Evolutionary conservation across 2,888 invertebrate genomes (phyloP).

Genomic region (Heliconius erato): DNA sequence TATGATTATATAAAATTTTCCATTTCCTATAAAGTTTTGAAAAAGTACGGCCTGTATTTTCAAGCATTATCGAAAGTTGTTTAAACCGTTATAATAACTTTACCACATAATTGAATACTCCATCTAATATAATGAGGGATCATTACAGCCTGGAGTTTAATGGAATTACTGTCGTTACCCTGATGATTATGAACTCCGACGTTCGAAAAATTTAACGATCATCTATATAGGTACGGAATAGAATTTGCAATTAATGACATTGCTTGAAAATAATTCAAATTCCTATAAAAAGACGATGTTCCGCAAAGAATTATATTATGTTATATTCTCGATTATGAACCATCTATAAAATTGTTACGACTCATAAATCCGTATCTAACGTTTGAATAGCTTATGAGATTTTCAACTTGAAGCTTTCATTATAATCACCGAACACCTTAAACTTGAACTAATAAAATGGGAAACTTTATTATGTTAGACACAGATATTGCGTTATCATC

Average conservation of each 20-base stretch:
- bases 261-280: conserved; percentile 21
- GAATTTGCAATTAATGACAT: conserved; percentile 41
- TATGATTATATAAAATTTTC: no score
- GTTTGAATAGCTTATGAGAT: conserved; percentile 32
- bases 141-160: conserved; percentile 46
- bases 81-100: conserved; percentile 5
- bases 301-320: conserved; percentile 30
- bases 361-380: conserved; percentile 29
- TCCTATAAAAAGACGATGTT: conserved; percentile 23
- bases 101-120: conserved; percentile 21
- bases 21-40: no score
- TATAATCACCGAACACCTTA: conserved; percentile 28
- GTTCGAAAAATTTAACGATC: conserved; percentile 41
- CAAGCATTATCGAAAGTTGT: conserved; percentile 7
- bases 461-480: conserved; percentile 22
- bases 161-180: conserved; percentile 46
- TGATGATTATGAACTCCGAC: conserved; percentile 44
- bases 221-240: conserved; percentile 38
- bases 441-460: conserved; percentile 16
- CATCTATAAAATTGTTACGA: conserved; percentile 29
- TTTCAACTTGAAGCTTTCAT: conserved; percentile 22
- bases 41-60: not conserved
- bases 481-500: conserved; percentile 25
- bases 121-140: conserved; percentile 43
- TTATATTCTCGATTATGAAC: conserved; percentile 31